Base-by-base conservation (phyloP, 2,888 invertebrate species). In the Harpalus rubripes region DNA sequence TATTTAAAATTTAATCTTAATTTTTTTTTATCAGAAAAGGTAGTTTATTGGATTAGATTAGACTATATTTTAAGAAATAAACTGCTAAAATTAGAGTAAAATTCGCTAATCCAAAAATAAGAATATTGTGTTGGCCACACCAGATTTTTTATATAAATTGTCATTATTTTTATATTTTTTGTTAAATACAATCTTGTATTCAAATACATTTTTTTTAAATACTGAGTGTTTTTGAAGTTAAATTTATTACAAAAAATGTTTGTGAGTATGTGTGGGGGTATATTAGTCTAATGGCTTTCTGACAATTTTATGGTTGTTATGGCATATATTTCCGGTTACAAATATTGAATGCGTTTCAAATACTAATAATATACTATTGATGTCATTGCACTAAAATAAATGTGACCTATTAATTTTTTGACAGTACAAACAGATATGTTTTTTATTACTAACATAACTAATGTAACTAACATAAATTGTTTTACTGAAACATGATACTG, bases 311-410 rank as follows among this genome's bases (percentile, higher is more conserved):
- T 52, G 44, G 44, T 12, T 52, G 44, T 52, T 52, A 52, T 52
- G 44, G 44, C 44, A 52, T 10, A 52, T 52, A 52, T 10, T 52
- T 52, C 44, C 44, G 44, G 44, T 52, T 52, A 52, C 44, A 52
- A 52, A 52, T 52, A 52, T 52, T 52, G 12, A 52, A 52, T 52
- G 44, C 44, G 44, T 52, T 52, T 52, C 44, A 52, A 52, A 52
- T 52, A 52, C 44, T 52, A 52, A 52, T 52, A 52, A 52, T 52
- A 52, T 52, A 12, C 44, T 52, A 52, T 52, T 2, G 44, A 52
- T 52, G 44, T 52, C 44, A 52, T 52, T 52, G 10, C 44, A 8
- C 44, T 12, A 12, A 52, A 52, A 52, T 52, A 52, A 52, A 52
- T 52, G 12, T 52, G 44, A 52, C 44, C 44, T 52, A 52, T 52